phyloP scores from a whole-genome alignment of 1,140 invertebrate species.

The Drosophila pseudoananassae region DNA sequence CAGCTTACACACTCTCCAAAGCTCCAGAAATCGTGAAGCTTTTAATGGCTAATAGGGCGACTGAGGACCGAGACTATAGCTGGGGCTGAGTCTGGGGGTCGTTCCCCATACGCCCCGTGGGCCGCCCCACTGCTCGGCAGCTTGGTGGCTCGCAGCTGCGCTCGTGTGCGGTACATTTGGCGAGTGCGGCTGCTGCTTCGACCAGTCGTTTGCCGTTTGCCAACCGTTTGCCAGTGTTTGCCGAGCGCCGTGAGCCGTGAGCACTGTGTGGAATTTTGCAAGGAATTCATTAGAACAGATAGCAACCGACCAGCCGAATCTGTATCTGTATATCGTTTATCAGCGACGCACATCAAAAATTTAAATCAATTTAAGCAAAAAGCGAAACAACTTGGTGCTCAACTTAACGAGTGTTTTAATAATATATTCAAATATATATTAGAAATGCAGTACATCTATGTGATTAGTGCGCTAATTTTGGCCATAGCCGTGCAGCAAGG shows the following conservation, averaged over 20 bases:
- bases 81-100: constrained; percentile 9
- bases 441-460: constrained; percentile 77
- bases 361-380: constrained; percentile 14
- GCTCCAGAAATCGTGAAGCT: neutral
- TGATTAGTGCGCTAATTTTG: constrained; percentile 75
- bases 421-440: constrained; percentile 25
- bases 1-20: constrained; percentile 25
- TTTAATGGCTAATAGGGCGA: neutral
- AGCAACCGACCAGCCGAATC: constrained; percentile 10
- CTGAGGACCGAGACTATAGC: constrained; percentile 5
- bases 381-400: constrained; percentile 12
- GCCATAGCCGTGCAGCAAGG: constrained; percentile 78
- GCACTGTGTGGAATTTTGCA: constrained; percentile 20
- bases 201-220: constrained; percentile 75
- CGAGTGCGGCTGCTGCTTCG: constrained; percentile 63
- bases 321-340: constrained; percentile 15
- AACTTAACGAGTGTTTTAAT: constrained; percentile 25
- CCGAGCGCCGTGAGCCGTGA: constrained; percentile 35
- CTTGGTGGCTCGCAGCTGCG: constrained; percentile 12
- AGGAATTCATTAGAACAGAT: constrained; percentile 29
- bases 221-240: constrained; percentile 63
- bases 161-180: constrained; percentile 63
- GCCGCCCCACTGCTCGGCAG: constrained; percentile 4
- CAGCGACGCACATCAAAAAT: neutral
- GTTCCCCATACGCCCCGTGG: constrained; percentile 34